A percentile compares a stretch with the other conserved stretches of the same genome.
Conservation (phyloP, 2,113 vertebrate genomes). For the Oryzias celebensis region DNA sequence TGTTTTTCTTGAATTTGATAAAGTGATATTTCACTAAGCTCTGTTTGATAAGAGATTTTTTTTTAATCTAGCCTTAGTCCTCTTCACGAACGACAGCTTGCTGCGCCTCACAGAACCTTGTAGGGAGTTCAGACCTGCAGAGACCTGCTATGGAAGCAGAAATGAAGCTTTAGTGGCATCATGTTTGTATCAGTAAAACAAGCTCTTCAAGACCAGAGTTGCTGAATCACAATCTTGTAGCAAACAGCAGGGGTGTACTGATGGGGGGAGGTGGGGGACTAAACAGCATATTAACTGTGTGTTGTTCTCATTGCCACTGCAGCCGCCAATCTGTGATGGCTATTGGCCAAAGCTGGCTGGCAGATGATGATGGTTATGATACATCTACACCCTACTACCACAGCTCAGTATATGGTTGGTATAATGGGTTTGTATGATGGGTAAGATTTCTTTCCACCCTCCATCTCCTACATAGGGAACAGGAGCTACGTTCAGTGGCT, state of each 20-base stretch:
- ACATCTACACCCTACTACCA: constrained; percentile 95
- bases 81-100: no score
- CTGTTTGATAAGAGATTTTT: no score
- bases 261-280: constrained; percentile 59
- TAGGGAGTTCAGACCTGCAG: background rate
- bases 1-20: no score
- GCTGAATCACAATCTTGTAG: constrained; percentile 58
- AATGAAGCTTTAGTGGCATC: constrained; percentile 2
- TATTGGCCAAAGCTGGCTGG: constrained; percentile 96
- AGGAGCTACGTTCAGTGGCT: constrained; percentile 70
- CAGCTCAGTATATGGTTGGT: constrained; percentile 99
- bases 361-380: constrained; percentile 99
- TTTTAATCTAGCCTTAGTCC: no score
- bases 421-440: constrained; percentile 99
- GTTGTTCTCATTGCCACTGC: constrained; percentile 99
- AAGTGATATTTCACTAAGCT: no score
- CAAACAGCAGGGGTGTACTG: constrained; percentile 47
- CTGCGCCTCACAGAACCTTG: no score
- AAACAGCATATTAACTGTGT: constrained; percentile 93
- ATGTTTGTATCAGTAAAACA: constrained; percentile 24
- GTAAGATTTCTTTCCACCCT: constrained; percentile 91
- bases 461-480: constrained; percentile 77
- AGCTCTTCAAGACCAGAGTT: constrained; percentile 71
- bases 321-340: constrained; percentile 98
- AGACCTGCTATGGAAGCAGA: background rate